A percentile compares a stretch with the other conserved stretches of the same genome.
These are phyloP conservation scores for Orycteropus afer DNA, from an alignment of 2,113 vertebrate species.

Conservation along the genomic window DNA sequence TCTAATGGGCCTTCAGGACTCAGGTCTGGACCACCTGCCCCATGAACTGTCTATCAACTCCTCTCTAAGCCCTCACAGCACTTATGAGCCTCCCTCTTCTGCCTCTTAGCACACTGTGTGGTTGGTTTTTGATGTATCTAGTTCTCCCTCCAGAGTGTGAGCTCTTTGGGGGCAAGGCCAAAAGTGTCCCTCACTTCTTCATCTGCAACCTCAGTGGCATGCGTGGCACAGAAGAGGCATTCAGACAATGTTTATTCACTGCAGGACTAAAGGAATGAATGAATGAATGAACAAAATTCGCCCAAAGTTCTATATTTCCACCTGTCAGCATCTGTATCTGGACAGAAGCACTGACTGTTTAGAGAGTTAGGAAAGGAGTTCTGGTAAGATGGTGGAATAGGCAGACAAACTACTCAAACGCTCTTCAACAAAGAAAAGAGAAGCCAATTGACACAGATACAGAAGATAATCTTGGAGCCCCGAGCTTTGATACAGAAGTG, in stretches of 20 bases:
- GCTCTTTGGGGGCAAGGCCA: background rate
- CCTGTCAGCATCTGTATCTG: background rate
- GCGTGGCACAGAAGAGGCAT: background rate
- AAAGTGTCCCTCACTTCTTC: background rate
- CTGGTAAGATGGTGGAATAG: no score
- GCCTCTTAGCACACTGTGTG: background rate
- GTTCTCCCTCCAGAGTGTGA: background rate
- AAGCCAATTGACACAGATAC: no score
- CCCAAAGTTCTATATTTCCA: background rate
- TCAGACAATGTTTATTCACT: background rate
- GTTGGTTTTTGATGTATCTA: background rate
- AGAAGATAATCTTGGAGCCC: no score
- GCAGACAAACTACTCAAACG: no score
- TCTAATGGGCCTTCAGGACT: background rate
- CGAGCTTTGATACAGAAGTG: no score
- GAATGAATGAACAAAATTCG: background rate
- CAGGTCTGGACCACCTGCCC: background rate
- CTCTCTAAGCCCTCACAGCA: background rate
- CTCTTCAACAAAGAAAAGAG: no score
- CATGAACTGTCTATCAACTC: background rate
- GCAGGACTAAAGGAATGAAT: background rate
- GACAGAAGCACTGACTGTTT: background rate
- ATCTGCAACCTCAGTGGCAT: background rate
- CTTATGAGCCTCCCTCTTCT: background rate
- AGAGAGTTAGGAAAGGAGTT: no score